A percentile compares a stretch with the other conserved stretches of the same genome.
Conservation (phyloP, 30 jellyfish, hydroid and myxozoan species). For the Mastigias papua region DNA sequence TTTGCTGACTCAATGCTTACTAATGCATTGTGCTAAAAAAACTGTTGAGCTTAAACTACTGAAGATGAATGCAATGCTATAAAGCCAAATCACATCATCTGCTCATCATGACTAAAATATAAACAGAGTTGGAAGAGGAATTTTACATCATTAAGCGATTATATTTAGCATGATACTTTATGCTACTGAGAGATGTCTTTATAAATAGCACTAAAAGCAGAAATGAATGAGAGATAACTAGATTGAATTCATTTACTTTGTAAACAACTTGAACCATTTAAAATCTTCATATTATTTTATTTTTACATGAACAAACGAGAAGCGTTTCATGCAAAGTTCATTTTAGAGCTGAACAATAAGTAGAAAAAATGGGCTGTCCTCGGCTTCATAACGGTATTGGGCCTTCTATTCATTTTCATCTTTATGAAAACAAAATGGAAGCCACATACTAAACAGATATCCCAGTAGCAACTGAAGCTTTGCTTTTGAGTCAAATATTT, state of each 20-base stretch:
- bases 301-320: background rate
- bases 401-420: background rate
- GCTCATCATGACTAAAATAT: too few species aligned
- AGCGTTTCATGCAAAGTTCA: background rate
- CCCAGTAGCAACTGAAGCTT: background rate
- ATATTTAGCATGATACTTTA: too few species aligned
- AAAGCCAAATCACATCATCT: too few species aligned
- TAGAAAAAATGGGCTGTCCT: background rate
- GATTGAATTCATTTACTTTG: background rate
- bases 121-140: too few species aligned
- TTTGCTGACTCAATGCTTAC: too few species aligned
- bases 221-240: background rate
- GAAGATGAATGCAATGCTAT: too few species aligned
- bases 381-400: background rate
- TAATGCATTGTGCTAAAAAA: too few species aligned
- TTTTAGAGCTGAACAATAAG: background rate
- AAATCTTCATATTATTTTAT: background rate
- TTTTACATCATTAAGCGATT: too few species aligned
- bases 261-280: background rate
- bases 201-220: background rate
- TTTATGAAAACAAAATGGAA: background rate
- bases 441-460: background rate
- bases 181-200: too few species aligned
- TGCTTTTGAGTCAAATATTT: background rate
- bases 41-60: too few species aligned